A percentile compares a stretch with the other conserved stretches of the same genome.
These are phyloP conservation scores for Melanocharis versteri DNA, from an alignment of 2,113 vertebrate genomes.

Conservation along the genomic window DNA sequence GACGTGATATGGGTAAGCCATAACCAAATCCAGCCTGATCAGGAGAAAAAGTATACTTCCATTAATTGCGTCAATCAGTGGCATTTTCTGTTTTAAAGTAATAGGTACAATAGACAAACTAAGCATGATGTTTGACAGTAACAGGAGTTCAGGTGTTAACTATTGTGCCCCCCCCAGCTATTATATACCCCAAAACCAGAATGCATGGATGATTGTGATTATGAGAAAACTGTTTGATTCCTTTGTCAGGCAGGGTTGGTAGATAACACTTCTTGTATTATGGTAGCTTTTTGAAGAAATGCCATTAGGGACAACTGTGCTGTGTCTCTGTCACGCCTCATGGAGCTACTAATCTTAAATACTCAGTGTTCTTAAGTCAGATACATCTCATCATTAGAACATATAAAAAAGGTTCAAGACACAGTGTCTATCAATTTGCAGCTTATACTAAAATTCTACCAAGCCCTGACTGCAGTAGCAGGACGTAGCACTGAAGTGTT, in stretches of 20 bases:
- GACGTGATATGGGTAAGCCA: slow-evolving; percentile 92
- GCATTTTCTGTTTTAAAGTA: not conserved
- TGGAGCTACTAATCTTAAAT: not conserved
- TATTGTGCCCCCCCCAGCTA: not conserved
- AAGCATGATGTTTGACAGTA: not conserved
- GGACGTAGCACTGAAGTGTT: not conserved
- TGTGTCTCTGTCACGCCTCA: not conserved
- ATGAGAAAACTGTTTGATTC: not conserved
- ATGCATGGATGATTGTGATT: not conserved
- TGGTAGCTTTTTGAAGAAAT: not conserved
- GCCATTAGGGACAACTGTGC: not conserved
- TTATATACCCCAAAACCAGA: not conserved
- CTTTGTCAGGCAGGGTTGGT: not conserved
- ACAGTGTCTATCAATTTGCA: not conserved
- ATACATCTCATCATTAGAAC: not conserved
- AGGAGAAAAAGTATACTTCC: not conserved
- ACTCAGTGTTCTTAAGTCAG: not conserved
- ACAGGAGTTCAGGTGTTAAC: not conserved
- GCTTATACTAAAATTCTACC: not conserved
- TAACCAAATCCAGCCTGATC: slow-evolving; percentile 94
- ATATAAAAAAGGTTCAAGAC: not conserved
- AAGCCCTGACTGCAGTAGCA: not conserved
- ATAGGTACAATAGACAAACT: not conserved
- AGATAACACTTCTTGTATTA: not conserved
- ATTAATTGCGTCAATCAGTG: not conserved